A percentile compares a stretch with the other conserved stretches of the same genome.
phyloP scores from a whole-genome alignment of 2,888 invertebrate species.

The Agonopterix subpropinquella region DNA sequence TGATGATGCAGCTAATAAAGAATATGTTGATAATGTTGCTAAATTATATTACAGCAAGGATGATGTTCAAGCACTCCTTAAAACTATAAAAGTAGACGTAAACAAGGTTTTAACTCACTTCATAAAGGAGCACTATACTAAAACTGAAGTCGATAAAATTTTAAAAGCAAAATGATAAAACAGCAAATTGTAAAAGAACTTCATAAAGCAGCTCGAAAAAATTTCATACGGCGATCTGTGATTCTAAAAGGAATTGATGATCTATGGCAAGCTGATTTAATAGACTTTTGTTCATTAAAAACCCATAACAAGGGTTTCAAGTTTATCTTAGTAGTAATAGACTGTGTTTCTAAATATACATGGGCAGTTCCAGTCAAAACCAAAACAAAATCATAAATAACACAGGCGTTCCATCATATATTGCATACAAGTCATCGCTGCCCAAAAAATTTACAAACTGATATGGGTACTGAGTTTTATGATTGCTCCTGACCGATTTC shows the following conservation, averaged over 20 bases:
- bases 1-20: too few relatives aligned
- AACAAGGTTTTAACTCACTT: too few relatives aligned
- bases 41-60: too few relatives aligned
- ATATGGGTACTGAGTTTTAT: constrained; percentile 11
- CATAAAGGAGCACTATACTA: background rate
- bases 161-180: constrained; percentile 2
- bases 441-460: constrained; percentile 13
- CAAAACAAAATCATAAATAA: constrained; percentile 5
- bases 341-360: constrained; percentile 11
- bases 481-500: too few relatives aligned
- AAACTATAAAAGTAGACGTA: too few relatives aligned
- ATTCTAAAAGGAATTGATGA: constrained; percentile 40
- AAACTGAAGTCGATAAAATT: background rate
- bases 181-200: constrained; percentile 4
- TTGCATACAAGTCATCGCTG: background rate
- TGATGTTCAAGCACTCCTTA: too few relatives aligned
- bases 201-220: constrained; percentile 20
- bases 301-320: constrained; percentile 9
- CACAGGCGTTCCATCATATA: background rate
- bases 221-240: constrained; percentile 31
- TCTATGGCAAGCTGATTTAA: constrained; percentile 51
- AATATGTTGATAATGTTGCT: too few relatives aligned
- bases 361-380: constrained; percentile 9
- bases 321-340: constrained; percentile 11
- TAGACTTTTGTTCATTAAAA: constrained; percentile 16